Base-by-base conservation (phyloP, 92 coral and sea anemone genomes). In the Epizoanthus rinbou region DNA sequence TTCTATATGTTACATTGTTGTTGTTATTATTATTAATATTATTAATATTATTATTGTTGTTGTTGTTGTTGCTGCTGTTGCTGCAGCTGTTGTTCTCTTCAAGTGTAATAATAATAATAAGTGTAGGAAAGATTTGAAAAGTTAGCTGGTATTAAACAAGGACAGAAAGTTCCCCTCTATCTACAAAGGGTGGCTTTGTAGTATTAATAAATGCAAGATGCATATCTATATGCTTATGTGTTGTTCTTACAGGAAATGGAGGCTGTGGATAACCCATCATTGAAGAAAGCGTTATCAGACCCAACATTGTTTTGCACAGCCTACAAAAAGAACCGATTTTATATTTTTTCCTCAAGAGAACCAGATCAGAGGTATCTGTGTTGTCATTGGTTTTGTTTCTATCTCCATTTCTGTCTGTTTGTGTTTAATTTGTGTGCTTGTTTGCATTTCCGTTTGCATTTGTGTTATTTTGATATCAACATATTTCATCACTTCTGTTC, bases 181-280 rank as follows among this genome's bases (percentile, higher is more conserved):
- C 50, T 43, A 43, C 50, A 43, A 43, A 5, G 54, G 14, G 15
- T 2, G 15, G 54, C 54, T 11, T 11, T 50, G 14, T 47, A 47
- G 53, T 47, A 10, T 10, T 7, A 47, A 47, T 47, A 47, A 47
- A 47, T 10, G 53, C 13, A 47, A 47, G 53, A 7, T 47, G 7
- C 1, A 8, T 47, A 4, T 35, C 39, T 4, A n/a, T 28, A 28
- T 2, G 2, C 2, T 0, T 28, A 28, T 28, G 53, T 50, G 15
- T 50, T 50, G 1, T 50, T 43, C 54, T 50, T 50, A 1, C 54
- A 96, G 99, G 99, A 96, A 91, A 81, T 94, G 76, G 98, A 96
- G 80, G 98, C 99, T n/a, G 94, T 98, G 10, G 99, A 96, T 43
- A 96, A 96, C 71, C 99, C 99, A 2, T 89, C 95, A 5, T 85